These are phyloP conservation scores for Eumacrocentrus americanus DNA, from an alignment of 2,888 invertebrate genomes.

Conservation along the genomic window DNA sequence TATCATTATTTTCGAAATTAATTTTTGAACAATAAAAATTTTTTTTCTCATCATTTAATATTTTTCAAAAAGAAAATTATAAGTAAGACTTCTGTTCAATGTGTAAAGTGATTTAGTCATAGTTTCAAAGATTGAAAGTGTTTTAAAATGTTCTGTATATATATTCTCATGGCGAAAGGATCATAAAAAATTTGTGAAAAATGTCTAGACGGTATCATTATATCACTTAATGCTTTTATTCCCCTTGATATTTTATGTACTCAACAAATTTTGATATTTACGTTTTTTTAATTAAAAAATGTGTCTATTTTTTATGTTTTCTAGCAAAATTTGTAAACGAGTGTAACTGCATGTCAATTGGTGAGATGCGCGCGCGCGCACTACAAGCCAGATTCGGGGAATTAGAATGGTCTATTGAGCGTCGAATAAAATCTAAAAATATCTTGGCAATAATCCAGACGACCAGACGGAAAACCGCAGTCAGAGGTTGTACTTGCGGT, in stretches of 20 bases:
- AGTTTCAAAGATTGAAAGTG: too few species aligned
- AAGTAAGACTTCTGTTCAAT: too few species aligned
- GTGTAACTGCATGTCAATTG: conserved; percentile 14
- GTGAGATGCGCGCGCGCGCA: conserved; percentile 21
- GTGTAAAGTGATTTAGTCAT: too few species aligned
- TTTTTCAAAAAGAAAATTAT: too few species aligned
- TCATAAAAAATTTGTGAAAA: too few species aligned
- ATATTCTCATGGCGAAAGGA: too few species aligned
- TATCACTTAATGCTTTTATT: too few species aligned
- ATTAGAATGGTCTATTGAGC: conserved; percentile 50
- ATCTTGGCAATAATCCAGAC: conserved; percentile 50
- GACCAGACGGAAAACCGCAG: conserved; percentile 40
- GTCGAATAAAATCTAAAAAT: conserved; percentile 52
- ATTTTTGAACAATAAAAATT: conserved; percentile 7
- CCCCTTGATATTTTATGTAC: too few species aligned
- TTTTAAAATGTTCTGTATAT: too few species aligned
- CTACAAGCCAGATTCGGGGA: conserved; percentile 39
- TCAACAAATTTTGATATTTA: too few species aligned
- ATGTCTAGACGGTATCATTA: too few species aligned
- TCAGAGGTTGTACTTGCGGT: conserved; percentile 23
- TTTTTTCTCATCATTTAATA: not conserved
- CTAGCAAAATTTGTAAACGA: conserved; percentile 13
- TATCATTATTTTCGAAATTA: not conserved
- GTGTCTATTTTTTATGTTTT: not conserved
- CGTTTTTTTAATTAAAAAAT: too few species aligned